Evolutionary conservation across 2,888 invertebrate genomes (phyloP), one percentile per base, ranked within the genome.

Genomic region (Coelinius sp.): DNA sequence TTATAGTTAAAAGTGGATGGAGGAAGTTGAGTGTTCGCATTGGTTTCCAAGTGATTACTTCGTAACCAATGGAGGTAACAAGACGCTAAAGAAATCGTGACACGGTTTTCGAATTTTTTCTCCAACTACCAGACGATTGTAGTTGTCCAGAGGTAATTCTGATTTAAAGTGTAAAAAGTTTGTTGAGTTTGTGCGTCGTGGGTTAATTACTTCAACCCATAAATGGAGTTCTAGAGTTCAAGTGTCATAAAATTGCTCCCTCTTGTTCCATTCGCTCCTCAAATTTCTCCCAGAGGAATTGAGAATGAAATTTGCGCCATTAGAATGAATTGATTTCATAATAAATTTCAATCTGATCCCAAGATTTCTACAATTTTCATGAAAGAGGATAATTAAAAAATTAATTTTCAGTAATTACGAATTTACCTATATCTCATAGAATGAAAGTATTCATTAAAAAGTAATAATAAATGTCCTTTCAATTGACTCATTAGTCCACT

Each of bases 11-110:
- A 49, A 49, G 1, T 49, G 20, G 5, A 20, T 49, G 8, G 41
- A 41, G 12, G 41, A 49, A 49, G 46, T 49, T 49, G 20, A 49
- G 46, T 7, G 20, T 6, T 49, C 8, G 8, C 2, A 49, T 49
- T 20, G 46, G 7, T 49, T 49, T 20, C 20, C 20, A 49, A 49
- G 20, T 49, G 46, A 17, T 17, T 17, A 49, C 20, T 49, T 20
- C 8, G 46, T 20, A 49, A 49, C 20, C 10, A 20, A 5, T 20
- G 20, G 20, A 20, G 66, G 66, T 24, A 49, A 22, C 67, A 68
- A 56, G 62, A 73, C 52, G 66, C 49, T 41, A 68, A n/a, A 71
- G 70, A 73, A 73, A 73, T 73, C 70, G 70, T 70, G 65, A 73
- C 67, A 64, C 70, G 53, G 27, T 68, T 70, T 73, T 53, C 68